These are phyloP conservation scores for Protonemura montana DNA, from an alignment of 2,888 invertebrate genomes.

Conservation along the genomic window DNA sequence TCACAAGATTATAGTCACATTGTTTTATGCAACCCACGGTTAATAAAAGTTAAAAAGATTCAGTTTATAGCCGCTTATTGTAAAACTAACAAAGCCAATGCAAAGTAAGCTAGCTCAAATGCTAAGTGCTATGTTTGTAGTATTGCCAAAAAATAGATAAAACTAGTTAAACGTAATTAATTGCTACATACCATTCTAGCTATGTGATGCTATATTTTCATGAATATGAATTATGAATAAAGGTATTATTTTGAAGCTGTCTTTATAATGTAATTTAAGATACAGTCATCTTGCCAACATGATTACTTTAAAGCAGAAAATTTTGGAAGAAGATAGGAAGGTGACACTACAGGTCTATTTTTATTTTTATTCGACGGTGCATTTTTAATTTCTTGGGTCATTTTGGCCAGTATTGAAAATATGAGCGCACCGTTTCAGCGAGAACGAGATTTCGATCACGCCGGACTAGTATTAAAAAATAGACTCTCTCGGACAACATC, in stretches of 20 bases:
- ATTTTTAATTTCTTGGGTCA: not conserved
- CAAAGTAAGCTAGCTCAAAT: not conserved
- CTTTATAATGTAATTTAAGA: not conserved
- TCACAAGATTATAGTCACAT: not conserved
- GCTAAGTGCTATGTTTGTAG: not conserved
- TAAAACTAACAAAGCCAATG: not conserved
- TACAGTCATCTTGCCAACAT: not conserved
- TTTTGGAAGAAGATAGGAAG: not conserved
- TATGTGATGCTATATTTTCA: not conserved
- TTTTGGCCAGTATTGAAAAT: slow-evolving; percentile 12
- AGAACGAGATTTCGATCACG: not conserved
- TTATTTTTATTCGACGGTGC: not conserved
- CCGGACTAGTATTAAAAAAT: slow-evolving; percentile 31
- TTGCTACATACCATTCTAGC: not conserved
- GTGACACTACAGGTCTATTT: not conserved
- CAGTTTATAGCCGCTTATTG: not conserved
- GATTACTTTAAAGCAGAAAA: not conserved
- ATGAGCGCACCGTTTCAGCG: not conserved
- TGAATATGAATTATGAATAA: not conserved
- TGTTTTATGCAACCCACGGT: not conserved
- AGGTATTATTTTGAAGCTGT: not conserved
- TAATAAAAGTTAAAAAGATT: not conserved
- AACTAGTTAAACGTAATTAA: not conserved
- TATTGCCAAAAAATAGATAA: slow-evolving; percentile 2
- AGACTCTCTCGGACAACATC: slow-evolving; percentile 25